phyloP scores from a whole-genome alignment of 1,140 invertebrate genomes.

The Cotesia glomerata region DNA sequence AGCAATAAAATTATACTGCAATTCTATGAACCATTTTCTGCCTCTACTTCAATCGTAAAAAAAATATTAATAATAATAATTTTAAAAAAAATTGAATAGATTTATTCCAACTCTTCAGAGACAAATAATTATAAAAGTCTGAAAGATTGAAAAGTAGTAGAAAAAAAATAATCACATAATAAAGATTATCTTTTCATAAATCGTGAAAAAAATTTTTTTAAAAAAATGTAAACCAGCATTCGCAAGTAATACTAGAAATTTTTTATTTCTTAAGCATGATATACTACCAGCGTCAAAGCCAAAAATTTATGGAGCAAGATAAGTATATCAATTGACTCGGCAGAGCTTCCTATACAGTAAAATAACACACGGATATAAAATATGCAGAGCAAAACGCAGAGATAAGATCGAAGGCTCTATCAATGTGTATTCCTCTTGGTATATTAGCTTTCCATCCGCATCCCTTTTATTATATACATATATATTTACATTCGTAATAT shows the following conservation, averaged over 20 bases:
- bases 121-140: too few relatives aligned
- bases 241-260: background rate
- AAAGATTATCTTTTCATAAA: too few relatives aligned
- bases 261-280: background rate
- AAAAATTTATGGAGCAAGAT: constrained; percentile 12
- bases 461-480: background rate
- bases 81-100: too few relatives aligned
- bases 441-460: constrained; percentile 8
- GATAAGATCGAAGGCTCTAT: constrained; percentile 18
- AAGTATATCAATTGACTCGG: constrained; percentile 5
- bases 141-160: too few relatives aligned
- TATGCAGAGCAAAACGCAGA: background rate
- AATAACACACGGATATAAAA: background rate
- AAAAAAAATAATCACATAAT: too few relatives aligned
- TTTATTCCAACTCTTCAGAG: too few relatives aligned
- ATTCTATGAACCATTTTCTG: too few relatives aligned
- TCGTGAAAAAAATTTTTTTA: background rate
- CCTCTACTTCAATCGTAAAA: too few relatives aligned
- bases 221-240: background rate
- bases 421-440: background rate
- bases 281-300: background rate
- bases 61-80: too few relatives aligned
- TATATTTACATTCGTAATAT: too few relatives aligned
- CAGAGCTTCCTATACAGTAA: background rate
- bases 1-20: too few relatives aligned